Evolutionary conservation across 2,888 invertebrate species (phyloP).

Genomic region (Lysandra bellargus): DNA sequence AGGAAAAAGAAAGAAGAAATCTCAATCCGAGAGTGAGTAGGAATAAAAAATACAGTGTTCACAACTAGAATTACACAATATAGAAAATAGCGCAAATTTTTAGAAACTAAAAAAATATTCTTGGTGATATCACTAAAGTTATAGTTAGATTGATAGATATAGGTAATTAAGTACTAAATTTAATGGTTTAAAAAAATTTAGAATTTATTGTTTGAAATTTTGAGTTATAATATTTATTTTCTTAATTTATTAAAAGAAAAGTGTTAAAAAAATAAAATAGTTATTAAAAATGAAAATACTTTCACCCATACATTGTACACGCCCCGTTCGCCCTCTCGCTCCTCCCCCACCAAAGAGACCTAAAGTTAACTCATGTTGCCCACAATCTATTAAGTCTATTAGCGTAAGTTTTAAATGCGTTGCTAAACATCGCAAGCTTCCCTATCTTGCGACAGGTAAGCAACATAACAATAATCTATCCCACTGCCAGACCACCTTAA

Average conservation of each 20-base stretch:
- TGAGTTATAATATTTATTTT: not conserved
- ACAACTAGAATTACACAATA: not conserved
- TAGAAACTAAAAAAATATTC: not conserved
- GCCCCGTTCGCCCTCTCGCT: no score
- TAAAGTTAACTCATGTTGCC: no score
- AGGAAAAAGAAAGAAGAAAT: constrained; percentile 49
- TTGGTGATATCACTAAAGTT: not conserved
- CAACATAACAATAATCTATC: no score
- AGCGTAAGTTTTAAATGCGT: no score
- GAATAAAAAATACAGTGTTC: not conserved
- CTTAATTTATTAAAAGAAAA: not conserved
- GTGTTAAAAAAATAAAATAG: not conserved
- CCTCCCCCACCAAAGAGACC: no score
- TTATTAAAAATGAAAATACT: not conserved
- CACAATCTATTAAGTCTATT: no score
- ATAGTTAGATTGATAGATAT: not conserved
- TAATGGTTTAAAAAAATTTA: no score
- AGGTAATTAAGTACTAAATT: not conserved
- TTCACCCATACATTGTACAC: not conserved
- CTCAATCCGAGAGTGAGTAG: constrained; percentile 36
- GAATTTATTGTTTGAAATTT: no score
- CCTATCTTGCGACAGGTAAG: no score
- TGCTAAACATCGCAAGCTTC: no score
- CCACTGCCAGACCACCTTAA: no score
- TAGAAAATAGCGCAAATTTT: not conserved